Evolutionary conservation across 2,113 vertebrate genomes (phyloP).

Genomic region (Tachycineta bicolor): DNA sequence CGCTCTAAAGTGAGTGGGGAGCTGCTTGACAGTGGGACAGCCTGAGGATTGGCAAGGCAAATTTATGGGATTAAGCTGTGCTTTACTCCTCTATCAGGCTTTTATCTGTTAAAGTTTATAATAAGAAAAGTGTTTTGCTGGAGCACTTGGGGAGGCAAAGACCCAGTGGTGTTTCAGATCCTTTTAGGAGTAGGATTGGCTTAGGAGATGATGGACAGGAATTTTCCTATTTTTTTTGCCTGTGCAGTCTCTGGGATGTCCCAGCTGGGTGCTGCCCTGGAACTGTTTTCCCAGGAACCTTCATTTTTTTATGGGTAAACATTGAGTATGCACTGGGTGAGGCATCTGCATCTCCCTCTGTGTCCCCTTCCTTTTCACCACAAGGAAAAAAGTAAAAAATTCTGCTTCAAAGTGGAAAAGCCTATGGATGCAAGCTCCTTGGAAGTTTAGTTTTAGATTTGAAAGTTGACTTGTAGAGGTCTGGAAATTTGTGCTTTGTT

Average conservation of each 20-base stretch:
- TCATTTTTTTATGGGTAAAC: not conserved
- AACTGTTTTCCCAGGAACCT: not conserved
- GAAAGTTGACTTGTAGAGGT: not conserved
- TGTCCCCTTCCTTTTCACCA: not conserved
- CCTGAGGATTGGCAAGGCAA: not conserved
- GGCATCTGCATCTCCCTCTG: not conserved
- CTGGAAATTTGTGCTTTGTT: not conserved
- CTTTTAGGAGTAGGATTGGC: not conserved
- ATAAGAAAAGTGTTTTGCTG: not conserved
- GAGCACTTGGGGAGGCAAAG: not conserved
- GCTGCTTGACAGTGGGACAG: not conserved
- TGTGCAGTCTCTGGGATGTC: not conserved
- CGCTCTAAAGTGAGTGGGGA: not conserved
- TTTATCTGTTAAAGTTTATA: not conserved
- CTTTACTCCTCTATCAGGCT: not conserved
- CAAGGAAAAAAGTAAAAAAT: not conserved
- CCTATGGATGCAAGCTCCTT: not conserved
- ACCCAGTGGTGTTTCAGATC: not conserved
- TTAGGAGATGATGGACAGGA: not conserved
- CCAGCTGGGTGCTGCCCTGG: not conserved
- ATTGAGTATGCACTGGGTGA: accelerated
- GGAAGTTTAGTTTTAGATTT: not conserved
- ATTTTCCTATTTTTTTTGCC: not conserved
- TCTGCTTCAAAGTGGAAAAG: not conserved
- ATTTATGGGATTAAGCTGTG: not conserved